Evolutionary conservation across 2,113 vertebrate genomes (phyloP), one percentile per base, ranked within the genome.

Genomic region (Dromas ardeola): DNA sequence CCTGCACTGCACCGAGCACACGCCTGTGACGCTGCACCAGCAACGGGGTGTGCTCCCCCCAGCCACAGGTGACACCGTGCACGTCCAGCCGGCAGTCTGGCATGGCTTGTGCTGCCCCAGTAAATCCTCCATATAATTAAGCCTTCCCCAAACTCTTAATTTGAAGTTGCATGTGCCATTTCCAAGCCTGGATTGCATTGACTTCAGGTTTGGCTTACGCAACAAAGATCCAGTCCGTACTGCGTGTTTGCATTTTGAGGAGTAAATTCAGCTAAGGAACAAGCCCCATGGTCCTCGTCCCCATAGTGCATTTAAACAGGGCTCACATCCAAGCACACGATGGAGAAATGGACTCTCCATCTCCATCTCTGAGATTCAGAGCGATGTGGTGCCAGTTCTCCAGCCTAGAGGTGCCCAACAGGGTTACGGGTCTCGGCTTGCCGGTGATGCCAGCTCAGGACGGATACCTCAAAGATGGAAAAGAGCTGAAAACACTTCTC

Each of bases 31-130:
- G 43, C 74, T 69, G 53, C 62, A 63, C 7, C 56, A 38, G 62
- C n/a, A 42, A 2, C 6, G 1, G 74, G 34, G 7, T 5, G 22
- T 15, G 16, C 30, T 36, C 19, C 42, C 34, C 26, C 27, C 27
- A n/a, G 10, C 20, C 3, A 2, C 32, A 36, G 69, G 32, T 34
- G 59, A 55, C 1, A 3, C 52, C 1, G 4, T 56, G 11, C 15
- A 0, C 5, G 25, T 17, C 77, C 78, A 38, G 34, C 55, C 11
- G 2, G 16, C 36, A 13, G 18, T 15, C 53, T 47, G 71, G 53
- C 32, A 11, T 11, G 42, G 53, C 25, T 58, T 66, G 53, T 50
- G 47, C 74, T 88, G 70, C 40, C 70, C 52, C n/a, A 71, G 26
- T 50, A 67, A 78, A 61, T 13, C 53, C 29, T 66, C 38, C 84